Percentiles rank a stretch among this genome's conserved stretches.
Evolutionary conservation across 1,140 invertebrate species (phyloP).

Genomic region (Mesaphorura yosii): DNA sequence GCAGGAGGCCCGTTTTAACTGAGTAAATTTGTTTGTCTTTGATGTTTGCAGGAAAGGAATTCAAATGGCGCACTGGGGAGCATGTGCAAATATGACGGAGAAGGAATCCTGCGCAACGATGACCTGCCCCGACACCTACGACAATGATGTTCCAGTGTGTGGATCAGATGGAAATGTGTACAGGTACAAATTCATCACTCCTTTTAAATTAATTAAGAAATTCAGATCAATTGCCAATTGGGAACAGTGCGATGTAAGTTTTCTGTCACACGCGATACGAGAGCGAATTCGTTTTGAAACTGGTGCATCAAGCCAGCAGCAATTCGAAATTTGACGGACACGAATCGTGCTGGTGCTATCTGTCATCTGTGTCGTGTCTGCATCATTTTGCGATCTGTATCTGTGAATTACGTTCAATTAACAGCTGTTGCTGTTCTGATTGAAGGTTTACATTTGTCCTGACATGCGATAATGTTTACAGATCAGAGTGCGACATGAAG

Average conservation of each 20-base stretch:
- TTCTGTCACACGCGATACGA: neutral
- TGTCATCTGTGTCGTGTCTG: too few species aligned
- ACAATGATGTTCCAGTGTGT: slow-evolving; percentile 62
- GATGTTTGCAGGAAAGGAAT: slow-evolving; percentile 54
- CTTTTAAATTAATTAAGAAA: too few species aligned
- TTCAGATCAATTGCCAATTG: slow-evolving; percentile 4
- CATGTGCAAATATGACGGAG: slow-evolving; percentile 63
- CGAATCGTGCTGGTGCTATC: too few species aligned
- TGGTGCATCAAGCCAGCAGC: too few species aligned
- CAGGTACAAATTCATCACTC: too few species aligned
- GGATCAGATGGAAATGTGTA: slow-evolving; percentile 86
- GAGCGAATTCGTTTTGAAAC: too few species aligned
- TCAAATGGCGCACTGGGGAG: slow-evolving; percentile 70
- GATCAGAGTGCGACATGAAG: slow-evolving; percentile 76
- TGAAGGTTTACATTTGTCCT: too few species aligned
- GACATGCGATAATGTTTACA: slow-evolving; percentile 40
- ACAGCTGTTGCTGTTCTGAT: too few species aligned
- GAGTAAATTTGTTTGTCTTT: neutral
- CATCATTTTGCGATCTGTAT: too few species aligned
- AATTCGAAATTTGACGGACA: too few species aligned
- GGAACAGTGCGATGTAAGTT: neutral
- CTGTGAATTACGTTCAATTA: too few species aligned
- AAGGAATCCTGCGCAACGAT: slow-evolving; percentile 37
- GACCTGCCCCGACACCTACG: slow-evolving; percentile 50
- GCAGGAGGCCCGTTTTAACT: too few species aligned